phyloP scores from a whole-genome alignment of 2,888 invertebrate species.

The Caenorhabditis sp. region DNA sequence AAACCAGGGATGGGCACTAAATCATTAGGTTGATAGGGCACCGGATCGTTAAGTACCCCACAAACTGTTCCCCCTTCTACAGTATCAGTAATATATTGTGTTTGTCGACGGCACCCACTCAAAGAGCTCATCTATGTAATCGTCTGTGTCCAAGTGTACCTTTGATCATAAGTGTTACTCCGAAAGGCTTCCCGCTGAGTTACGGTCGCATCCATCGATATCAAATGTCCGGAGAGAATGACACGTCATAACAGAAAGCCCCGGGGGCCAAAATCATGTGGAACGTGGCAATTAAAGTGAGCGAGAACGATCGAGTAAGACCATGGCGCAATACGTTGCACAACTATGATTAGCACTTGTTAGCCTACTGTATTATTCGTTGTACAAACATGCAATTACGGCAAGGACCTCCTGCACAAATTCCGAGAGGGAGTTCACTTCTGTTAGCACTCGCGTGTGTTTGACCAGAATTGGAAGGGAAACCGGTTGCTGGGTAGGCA shows the following conservation, averaged over 20 bases:
- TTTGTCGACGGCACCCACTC: slow-evolving; percentile 43
- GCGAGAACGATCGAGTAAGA: slow-evolving; percentile 7
- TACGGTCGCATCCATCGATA: slow-evolving; percentile 14
- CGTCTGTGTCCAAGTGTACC: no score
- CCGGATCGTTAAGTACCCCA: slow-evolving; percentile 4
- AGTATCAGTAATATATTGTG: slow-evolving; percentile 29
- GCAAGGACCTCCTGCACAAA: background rate
- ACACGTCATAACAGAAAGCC: slow-evolving; percentile 1
- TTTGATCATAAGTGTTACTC: no score
- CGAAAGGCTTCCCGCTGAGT: slow-evolving; percentile 25
- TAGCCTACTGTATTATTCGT: slow-evolving; percentile 31
- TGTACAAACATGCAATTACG: slow-evolving; percentile 42
- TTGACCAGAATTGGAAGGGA: background rate
- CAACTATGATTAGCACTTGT: slow-evolving; percentile 44
- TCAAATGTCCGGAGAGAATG: slow-evolving; percentile 6
- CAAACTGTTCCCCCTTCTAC: no score
- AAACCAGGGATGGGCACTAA: slow-evolving; percentile 2
- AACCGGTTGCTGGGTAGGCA: slow-evolving; percentile 26
- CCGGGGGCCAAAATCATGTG: no score
- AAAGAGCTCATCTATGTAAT: slow-evolving; percentile 26
- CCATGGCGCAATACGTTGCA: slow-evolving; percentile 42
- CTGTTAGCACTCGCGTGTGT: slow-evolving; percentile 21
- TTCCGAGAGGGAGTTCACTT: background rate
- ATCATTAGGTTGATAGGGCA: slow-evolving; percentile 15
- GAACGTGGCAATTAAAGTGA: slow-evolving; percentile 18